Conservation (phyloP, 2,113 vertebrate genomes). For the Pica pica region DNA sequence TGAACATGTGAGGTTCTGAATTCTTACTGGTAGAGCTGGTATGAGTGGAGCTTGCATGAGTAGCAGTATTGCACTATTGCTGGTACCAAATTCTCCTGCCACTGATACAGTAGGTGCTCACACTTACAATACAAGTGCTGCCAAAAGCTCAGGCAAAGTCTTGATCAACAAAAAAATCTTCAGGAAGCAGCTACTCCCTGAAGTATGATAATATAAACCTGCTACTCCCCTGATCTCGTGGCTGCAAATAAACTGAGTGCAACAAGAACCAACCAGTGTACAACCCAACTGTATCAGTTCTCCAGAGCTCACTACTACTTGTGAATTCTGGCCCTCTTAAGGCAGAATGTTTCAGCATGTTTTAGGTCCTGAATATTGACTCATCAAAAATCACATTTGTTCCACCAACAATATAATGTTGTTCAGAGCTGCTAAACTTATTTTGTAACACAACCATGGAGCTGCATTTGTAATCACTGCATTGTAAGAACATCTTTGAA, state of each 20-base stretch:
- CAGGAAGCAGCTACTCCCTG: background rate
- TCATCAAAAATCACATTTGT: background rate
- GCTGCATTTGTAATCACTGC: background rate
- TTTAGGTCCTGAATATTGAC: background rate
- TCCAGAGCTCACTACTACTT: background rate
- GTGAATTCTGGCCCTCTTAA: background rate
- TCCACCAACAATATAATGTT: background rate
- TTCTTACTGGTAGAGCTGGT: background rate
- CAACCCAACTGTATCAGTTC: background rate
- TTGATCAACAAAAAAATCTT: background rate
- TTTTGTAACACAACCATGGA: background rate
- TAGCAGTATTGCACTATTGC: background rate
- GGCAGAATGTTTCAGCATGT: background rate
- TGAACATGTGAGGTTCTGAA: background rate
- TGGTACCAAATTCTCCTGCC: background rate
- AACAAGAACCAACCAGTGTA: background rate
- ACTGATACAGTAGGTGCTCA: background rate
- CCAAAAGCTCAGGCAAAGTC: background rate
- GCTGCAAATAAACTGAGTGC: background rate
- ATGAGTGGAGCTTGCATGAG: rapidly evolving
- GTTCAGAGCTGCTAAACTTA: background rate
- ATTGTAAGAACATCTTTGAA: background rate
- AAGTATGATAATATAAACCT: background rate
- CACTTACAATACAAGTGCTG: background rate
- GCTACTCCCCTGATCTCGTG: background rate